Base-by-base conservation (phyloP, 2,888 invertebrate species). In the Harpagoxenus sublaevis region DNA sequence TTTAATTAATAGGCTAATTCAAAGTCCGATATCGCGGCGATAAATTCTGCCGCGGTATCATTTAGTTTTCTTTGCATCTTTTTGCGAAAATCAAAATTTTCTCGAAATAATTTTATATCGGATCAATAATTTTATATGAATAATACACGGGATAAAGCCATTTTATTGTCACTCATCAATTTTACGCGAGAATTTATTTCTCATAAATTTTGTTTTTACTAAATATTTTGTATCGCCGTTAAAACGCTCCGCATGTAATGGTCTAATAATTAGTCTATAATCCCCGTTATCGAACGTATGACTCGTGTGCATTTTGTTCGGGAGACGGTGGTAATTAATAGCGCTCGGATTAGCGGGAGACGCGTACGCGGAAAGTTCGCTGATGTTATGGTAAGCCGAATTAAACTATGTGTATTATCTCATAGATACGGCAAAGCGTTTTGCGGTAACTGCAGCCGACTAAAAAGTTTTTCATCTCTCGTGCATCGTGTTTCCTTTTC, bases 1-100 rank as follows among this genome's bases (percentile, higher is more conserved):
- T 79, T 79, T 51, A 79, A 79, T 79, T 79, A 79, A 79, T 79
- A 71, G 70, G 48, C 71, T 60, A 70, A 79, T 71, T 60, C 39
- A 71, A 60, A 79, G 70, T 71, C 48, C 48, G 39, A 60, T 79
- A 60, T 57, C 23, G 23, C 12, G 48, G 15, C 28, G 45, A 79
- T 71, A 35, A 57, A 48, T 70, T 68, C 23, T 35, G 48, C 4
- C 48, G 15, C 23, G 18, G 18, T 48, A 60, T 68, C 42, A 23
- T 42, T 5, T 15, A 28, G 23, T 42, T 77, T 48, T 31, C 18
- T 18, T 28, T 6, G n/a, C 45, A 18, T 42, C 35, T 42, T 18
- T 63, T 78, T n/a, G 10, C 8, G 71, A 18, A 3, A 79, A 48
- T 35, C 5, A 10, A 60, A 60, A 48, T 57, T 57, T 60, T 71